Percentiles rank a stretch among this genome's conserved stretches.
These are phyloP conservation scores for Dasypolia templi DNA, from an alignment of 2,888 invertebrate genomes.

Conservation along the genomic window DNA sequence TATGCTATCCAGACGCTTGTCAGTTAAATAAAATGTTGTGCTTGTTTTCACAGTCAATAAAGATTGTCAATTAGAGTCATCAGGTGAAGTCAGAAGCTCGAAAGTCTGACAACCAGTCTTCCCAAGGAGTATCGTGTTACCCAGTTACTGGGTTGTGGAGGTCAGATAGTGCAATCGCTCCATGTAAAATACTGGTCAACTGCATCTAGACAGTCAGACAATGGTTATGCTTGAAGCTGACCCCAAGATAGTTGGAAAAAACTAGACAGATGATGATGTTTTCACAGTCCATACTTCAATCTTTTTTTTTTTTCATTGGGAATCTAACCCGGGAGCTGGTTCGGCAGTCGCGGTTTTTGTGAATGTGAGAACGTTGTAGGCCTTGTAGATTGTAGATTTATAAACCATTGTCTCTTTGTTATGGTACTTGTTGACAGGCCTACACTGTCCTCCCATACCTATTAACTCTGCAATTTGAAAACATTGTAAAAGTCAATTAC, in stretches of 20 bases:
- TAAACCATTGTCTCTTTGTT: too few species aligned
- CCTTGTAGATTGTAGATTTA: too few species aligned
- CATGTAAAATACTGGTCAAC: neutral
- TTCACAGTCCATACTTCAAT: neutral
- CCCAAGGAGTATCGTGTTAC: neutral
- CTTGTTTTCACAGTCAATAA: neutral
- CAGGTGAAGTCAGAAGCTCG: neutral
- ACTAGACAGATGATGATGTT: neutral
- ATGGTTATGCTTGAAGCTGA: neutral
- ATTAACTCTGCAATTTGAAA: too few species aligned
- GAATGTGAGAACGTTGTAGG: too few species aligned
- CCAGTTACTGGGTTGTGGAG: neutral
- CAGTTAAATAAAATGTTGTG: too few species aligned
- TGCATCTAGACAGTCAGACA: too few species aligned
- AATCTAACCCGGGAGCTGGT: too few species aligned
- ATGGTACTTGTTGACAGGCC: too few species aligned
- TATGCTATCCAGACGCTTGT: too few species aligned
- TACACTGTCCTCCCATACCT: too few species aligned
- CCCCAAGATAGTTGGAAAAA: neutral
- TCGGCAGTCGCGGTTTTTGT: too few species aligned
- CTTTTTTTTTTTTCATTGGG: neutral
- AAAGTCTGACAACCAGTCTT: neutral
- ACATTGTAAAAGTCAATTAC: too few species aligned
- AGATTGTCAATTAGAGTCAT: neutral
- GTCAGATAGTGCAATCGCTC: neutral